A percentile compares a stretch with the other conserved stretches of the same genome.
These are phyloP conservation scores for Solenopsis invicta DNA, from an alignment of 1,140 invertebrate genomes.

Conservation along the genomic window DNA sequence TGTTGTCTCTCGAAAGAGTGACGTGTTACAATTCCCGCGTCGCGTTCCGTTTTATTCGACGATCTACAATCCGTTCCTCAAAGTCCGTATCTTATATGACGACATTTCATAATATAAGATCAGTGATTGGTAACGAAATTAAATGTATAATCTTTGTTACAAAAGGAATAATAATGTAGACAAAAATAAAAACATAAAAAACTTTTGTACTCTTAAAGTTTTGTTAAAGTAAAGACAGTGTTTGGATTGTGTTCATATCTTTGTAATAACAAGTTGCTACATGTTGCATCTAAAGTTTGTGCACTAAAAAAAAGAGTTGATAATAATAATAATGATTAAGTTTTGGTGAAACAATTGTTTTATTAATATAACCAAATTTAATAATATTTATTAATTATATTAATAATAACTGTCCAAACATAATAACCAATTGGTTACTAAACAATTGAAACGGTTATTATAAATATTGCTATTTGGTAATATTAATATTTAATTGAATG, in stretches of 20 bases:
- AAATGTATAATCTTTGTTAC: background rate
- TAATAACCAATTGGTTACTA: too few species aligned
- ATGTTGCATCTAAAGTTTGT: background rate
- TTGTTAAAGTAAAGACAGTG: background rate
- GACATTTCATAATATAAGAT: background rate
- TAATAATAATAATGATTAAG: too few species aligned
- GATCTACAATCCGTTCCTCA: constrained; percentile 31
- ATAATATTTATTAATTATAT: too few species aligned
- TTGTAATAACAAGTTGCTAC: background rate
- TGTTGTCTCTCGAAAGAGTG: constrained; percentile 77
- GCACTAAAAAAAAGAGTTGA: too few species aligned
- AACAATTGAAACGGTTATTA: too few species aligned
- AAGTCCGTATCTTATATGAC: background rate
- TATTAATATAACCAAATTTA: too few species aligned
- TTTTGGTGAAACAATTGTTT: too few species aligned
- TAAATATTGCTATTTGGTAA: too few species aligned
- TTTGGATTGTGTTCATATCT: background rate
- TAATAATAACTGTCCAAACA: too few species aligned
- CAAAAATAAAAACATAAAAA: background rate
- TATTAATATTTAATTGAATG: too few species aligned
- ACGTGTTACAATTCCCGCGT: constrained; percentile 64
- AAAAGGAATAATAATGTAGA: background rate
- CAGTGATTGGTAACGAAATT: background rate
- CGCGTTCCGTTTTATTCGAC: constrained; percentile 30
- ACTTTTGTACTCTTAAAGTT: background rate